Evolutionary conservation across 2,797 vertebrate species (phyloP), one percentile per base, ranked within the genome.

Genomic region (Amazona ochrocephala): DNA sequence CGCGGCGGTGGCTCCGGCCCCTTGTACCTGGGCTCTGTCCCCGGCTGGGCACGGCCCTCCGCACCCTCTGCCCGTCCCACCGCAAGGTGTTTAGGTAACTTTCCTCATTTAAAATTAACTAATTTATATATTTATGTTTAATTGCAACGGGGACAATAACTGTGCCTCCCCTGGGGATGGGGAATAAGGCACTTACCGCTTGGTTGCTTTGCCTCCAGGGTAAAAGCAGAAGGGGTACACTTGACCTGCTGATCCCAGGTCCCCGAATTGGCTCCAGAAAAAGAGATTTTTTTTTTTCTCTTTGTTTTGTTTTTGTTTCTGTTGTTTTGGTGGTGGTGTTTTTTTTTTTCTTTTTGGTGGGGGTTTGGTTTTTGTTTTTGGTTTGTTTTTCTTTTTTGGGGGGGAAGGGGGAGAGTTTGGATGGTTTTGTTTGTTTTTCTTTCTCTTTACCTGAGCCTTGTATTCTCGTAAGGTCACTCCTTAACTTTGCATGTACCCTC

Each of bases 131-230:
- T 23, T 27, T 54, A 30, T 14, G 29, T 51, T 41, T 5, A 19
- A 27, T 39, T 13, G 23, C 11, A 18, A 21, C 13, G n/a, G 15
- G 19, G 45, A 21, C 9, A 9, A 5, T 60, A 54, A 12, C 23
- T 27, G 41, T n/a, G n/a, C 9, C 12, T 8, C 6, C 30, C 16
- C 32, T 5, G 14, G 23, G 9, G 24, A 16, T 34, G 29, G 37
- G 29, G 16, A 10, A 9, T 7, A 32, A 23, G 26, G 42, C 7
- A 6, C n/a, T 54, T 7, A 24, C 42, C 1, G 0, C 39, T 42
- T 12, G 30, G 30, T 50, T 53, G 34, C 34, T 82, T 48, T 48
- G 45, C 9, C 32, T 34, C n/a, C 45, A 11, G 30, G n/a, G 44
- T 27, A 7, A 18, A 26, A 66, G 19, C 30, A 13, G 44, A 51